Base-by-base conservation (phyloP, 2,888 invertebrate species). In the Drosophila putrida region DNA sequence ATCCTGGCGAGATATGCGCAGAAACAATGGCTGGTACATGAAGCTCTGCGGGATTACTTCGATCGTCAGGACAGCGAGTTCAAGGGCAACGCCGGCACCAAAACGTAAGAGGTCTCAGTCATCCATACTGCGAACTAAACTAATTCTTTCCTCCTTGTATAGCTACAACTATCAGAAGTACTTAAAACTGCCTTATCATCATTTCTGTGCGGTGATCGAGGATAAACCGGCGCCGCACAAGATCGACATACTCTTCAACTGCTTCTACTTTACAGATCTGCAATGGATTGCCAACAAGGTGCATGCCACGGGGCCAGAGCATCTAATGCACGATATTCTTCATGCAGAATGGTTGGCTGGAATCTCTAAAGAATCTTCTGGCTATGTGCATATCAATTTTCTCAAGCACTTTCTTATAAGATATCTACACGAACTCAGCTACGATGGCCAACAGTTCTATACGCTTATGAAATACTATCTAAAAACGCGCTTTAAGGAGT, bases 391-490 rank as follows among this genome's bases (percentile, higher is more conserved):
- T 73, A 91, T 92, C 63, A 80, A 76, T 83, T 78, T 92, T 38
- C 75, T 92, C 4, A 94, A 95, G 84, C 95, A 95, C 74, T 95
- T 96, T 68, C 93, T 97, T 66, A 95, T 95, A 91, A 93, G 94
- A 0, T 95, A 96, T 81, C 94, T 96, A 5, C 94, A 94, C 84
- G 95, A 96, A 13, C 93, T 98, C 58, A 95, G 95, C 85, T 96
- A 96, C 81, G 97, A 97, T 91, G 96, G 96, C 35, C 94, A 95
- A 85, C 97, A 98, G 92, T 95, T 97, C 85, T 96, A 95, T 83
- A 95, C 97, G 4, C 95, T 97, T 72, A 92, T 96, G 71, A 94
- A 93, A 88, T 93, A 91, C 79, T 94, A 93, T 88, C 80, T 94
- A 64, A 92, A 93, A 72, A 91, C 91, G 25, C 91, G 91, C 74